phyloP scores from a whole-genome alignment of 2,113 vertebrate species.

The Halichoerus grypus region DNA sequence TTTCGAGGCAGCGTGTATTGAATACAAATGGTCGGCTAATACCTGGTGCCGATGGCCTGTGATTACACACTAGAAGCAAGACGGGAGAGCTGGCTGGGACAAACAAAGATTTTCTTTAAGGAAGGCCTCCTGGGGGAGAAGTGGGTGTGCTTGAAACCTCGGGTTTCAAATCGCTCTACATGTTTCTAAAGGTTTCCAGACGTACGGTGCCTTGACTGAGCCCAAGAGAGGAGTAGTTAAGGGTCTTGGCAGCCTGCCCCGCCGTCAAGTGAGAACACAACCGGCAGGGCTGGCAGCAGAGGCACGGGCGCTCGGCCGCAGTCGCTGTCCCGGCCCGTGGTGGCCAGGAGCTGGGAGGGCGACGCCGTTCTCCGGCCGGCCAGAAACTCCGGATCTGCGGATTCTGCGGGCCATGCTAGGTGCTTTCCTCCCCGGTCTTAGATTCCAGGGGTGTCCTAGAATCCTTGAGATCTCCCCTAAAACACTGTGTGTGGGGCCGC shows the following conservation, averaged over 20 bases:
- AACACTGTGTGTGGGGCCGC: neutral
- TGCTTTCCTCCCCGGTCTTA: neutral
- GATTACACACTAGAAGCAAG: neutral
- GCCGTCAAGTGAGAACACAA: neutral
- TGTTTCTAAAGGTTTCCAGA: constrained; percentile 72
- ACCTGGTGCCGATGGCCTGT: neutral
- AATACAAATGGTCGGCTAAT: neutral
- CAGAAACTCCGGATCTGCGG: neutral
- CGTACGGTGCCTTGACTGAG: neutral
- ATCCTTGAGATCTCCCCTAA: neutral
- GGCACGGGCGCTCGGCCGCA: neutral
- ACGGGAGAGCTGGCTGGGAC: neutral
- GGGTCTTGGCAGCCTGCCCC: too few species aligned
- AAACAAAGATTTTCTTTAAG: constrained; percentile 44
- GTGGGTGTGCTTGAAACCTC: neutral
- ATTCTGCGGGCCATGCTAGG: neutral
- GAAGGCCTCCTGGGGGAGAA: constrained; percentile 2
- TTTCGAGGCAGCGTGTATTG: rapidly evolving
- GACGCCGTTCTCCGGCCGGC: neutral
- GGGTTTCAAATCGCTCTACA: constrained; percentile 42
- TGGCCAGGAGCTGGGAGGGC: neutral
- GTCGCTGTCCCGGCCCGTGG: neutral
- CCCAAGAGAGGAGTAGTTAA: constrained; percentile 5
- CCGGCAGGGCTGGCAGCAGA: neutral
- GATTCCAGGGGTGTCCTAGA: neutral